Percentiles rank a stretch among this genome's conserved stretches.
Evolutionary conservation across 2,113 vertebrate genomes (phyloP).

Genomic region (Perca schrenkii): DNA sequence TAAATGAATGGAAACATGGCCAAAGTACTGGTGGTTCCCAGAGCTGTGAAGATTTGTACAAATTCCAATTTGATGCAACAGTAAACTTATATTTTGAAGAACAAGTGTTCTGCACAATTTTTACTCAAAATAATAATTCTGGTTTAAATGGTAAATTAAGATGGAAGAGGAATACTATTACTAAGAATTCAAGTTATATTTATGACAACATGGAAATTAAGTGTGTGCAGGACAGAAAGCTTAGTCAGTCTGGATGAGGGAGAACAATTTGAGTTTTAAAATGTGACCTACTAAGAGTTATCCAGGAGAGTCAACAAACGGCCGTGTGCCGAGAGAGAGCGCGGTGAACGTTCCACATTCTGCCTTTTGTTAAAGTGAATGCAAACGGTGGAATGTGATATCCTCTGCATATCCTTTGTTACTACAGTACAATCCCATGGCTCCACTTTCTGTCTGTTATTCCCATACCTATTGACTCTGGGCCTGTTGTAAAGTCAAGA

Average conservation of each 20-base stretch:
- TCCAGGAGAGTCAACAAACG: slow-evolving; percentile 42
- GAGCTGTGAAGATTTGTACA: not conserved
- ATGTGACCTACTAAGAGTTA: slow-evolving; percentile 49
- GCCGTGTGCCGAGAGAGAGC: slow-evolving; percentile 36
- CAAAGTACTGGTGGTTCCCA: not conserved
- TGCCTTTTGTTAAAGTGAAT: slow-evolving; percentile 78
- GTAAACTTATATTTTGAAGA: not conserved
- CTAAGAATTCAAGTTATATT: not conserved
- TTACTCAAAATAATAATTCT: not conserved
- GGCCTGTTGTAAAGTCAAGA: slow-evolving; percentile 66
- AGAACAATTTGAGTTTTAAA: slow-evolving; percentile 38
- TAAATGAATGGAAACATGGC: no score
- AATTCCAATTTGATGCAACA: not conserved
- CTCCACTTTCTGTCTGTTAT: slow-evolving; percentile 71
- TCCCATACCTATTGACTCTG: slow-evolving; percentile 69
- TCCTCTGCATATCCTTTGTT: slow-evolving; percentile 84
- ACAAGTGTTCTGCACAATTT: not conserved
- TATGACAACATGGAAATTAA: not conserved
- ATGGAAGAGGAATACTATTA: not conserved
- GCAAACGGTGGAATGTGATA: slow-evolving; percentile 81
- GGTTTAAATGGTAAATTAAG: not conserved
- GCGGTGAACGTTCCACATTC: slow-evolving; percentile 76
- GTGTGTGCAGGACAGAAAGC: not conserved
- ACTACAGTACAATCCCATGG: slow-evolving; percentile 71
- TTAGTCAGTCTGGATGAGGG: slow-evolving; percentile 6